Evolutionary conservation across 2,797 vertebrate species (phyloP), one percentile per base, ranked within the genome.

Genomic region (Hypotaenidia philippensis): DNA sequence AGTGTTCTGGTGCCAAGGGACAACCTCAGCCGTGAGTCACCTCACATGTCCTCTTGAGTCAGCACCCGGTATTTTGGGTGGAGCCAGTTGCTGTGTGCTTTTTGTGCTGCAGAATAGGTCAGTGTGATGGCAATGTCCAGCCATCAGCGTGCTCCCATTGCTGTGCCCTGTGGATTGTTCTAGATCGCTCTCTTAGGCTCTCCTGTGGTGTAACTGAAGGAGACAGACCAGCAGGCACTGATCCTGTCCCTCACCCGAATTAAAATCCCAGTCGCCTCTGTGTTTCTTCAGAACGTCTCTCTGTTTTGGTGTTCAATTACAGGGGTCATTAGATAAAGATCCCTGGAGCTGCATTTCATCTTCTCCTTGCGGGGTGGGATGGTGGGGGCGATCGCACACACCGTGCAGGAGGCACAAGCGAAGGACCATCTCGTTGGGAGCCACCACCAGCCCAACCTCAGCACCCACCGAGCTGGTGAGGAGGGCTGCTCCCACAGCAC

Each of bases 261-360:
- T 96, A n/a, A 80, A 60, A 56, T 76, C 81, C 34, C 5, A 8
- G 13, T 31, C 25, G 38, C 74, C 49, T 66, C 83, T 79, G 74
- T 90, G 60, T 77, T 89, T 92, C 72, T 66, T 80, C 79, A 49
- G 76, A 77, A 52, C 77, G 71, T 70, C 83, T 91, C 16, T 95
- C 95, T 92, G 77, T 40, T n/a, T 93, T 90, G 60, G 47, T 97
- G 14, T 89, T 95, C 94, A 94, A 88, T 85, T 94, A 55, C 91
- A 91, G 96, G 83, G 81, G 93, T 96, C 96, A 91, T 82, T 95
- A 94, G 95, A 94, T 92, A 65, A 94, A 94, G 93, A 82, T 69
- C 29, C 8, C 72, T 60, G 15, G 13, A 20, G 74, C 76, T 83
- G 32, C 71, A 94, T 93, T 95, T 83, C 87, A 95, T 96, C 49